These are phyloP conservation scores for Carassius carassius DNA, from an alignment of 2,113 vertebrate species.

Conservation along the genomic window DNA sequence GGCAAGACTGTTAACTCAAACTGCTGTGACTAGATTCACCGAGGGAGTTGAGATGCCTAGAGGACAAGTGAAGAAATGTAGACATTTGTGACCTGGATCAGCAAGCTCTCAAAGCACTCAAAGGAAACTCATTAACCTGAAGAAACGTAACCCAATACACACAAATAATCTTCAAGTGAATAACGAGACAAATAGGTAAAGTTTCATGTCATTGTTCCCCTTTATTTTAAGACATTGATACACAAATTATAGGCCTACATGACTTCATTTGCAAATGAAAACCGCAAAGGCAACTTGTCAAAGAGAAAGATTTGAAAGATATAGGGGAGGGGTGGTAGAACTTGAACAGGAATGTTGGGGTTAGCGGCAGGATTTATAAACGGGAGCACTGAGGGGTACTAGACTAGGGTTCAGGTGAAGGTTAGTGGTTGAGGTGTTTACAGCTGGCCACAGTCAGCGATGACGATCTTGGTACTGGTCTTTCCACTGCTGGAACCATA, in stretches of 20 bases:
- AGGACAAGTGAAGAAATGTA: too few relatives aligned
- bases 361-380: slow-evolving; percentile 14
- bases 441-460: slow-evolving; percentile 85
- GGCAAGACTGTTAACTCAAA: background rate
- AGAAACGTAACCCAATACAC: too few relatives aligned
- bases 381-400: background rate
- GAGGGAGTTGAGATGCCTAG: background rate
- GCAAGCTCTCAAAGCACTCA: background rate
- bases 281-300: slow-evolving; percentile 68
- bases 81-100: background rate
- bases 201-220: slow-evolving; percentile 61
- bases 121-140: background rate
- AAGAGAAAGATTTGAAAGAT: slow-evolving; percentile 29
- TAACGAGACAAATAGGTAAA: too few relatives aligned
- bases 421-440: slow-evolving; percentile 55
- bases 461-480: slow-evolving; percentile 73
- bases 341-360: slow-evolving; percentile 69
- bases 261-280: slow-evolving; percentile 48
- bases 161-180: too few relatives aligned
- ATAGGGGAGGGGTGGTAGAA: background rate
- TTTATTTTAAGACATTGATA: slow-evolving; percentile 62
- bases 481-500: slow-evolving; percentile 78
- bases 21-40: background rate
- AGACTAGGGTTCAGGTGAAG: slow-evolving; percentile 7
- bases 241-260: slow-evolving; percentile 52